Evolutionary conservation across 1,140 invertebrate genomes (phyloP).

Genomic region (Manduca sexta): DNA sequence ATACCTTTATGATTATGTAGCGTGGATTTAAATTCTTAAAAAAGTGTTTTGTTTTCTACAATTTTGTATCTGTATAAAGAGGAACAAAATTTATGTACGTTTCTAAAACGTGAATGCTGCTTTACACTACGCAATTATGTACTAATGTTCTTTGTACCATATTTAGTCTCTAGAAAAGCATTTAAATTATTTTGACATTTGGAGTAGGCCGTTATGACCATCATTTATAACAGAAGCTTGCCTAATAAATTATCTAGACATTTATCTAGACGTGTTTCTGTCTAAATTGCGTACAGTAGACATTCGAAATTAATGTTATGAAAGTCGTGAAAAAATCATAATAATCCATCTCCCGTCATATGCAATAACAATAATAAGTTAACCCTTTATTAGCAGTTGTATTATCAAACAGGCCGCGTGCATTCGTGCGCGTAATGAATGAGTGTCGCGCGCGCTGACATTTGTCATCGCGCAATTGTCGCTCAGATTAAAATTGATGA

Average conservation of each 20-base stretch:
- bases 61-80: no score
- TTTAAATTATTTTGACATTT: slow-evolving; percentile 3
- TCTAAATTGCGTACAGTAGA: background rate
- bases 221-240: slow-evolving; percentile 1
- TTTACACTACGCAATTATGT: no score
- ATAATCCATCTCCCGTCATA: slow-evolving; percentile 42
- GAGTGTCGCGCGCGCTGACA: slow-evolving; percentile 58
- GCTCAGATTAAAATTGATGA: slow-evolving; percentile 72
- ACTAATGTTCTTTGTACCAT: no score
- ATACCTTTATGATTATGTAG: no score
- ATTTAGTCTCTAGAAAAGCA: background rate
- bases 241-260: background rate
- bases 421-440: slow-evolving; percentile 63
- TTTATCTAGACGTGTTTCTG: slow-evolving; percentile 1
- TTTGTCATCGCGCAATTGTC: slow-evolving; percentile 72
- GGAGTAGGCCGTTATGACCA: slow-evolving; percentile 1
- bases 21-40: no score
- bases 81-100: no score
- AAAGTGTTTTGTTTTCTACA: no score
- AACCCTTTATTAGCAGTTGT: slow-evolving; percentile 65
- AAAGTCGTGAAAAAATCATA: slow-evolving; percentile 15
- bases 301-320: slow-evolving; percentile 6
- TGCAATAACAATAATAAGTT: slow-evolving; percentile 56
- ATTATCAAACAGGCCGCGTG: slow-evolving; percentile 51
- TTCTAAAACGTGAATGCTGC: no score